Evolutionary conservation across 1,140 invertebrate genomes (phyloP).

Genomic region (Anthonomus grandis): DNA sequence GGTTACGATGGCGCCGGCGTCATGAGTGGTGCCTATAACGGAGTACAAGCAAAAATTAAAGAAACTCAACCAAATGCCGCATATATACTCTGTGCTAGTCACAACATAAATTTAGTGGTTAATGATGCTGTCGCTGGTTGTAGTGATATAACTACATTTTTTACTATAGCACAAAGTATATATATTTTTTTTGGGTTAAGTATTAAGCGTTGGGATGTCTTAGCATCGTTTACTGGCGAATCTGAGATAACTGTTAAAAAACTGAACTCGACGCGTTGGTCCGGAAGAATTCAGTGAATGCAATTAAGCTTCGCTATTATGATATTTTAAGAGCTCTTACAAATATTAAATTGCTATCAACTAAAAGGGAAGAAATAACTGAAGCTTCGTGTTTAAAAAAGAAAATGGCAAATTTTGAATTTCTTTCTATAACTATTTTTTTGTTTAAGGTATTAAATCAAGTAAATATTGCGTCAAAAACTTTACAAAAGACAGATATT

Average conservation of each 20-base stretch:
- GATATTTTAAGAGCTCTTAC: neutral
- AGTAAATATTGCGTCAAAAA: constrained; percentile 2
- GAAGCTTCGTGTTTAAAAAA: neutral
- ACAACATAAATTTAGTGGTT: constrained; percentile 11
- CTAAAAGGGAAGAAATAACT: neutral
- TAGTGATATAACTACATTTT: neutral
- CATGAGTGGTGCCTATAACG: neutral
- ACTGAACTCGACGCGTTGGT: no score
- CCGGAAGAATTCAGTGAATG: no score
- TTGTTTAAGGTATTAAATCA: no score
- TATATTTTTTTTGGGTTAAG: neutral
- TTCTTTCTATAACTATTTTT: neutral
- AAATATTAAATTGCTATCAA: constrained; percentile 1
- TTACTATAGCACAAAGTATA: neutral
- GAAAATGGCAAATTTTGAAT: constrained; percentile 1
- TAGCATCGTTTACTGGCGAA: no score
- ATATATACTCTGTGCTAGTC: constrained; percentile 1
- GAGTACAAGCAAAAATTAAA: no score
- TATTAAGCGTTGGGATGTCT: neutral
- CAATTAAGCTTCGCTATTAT: neutral
- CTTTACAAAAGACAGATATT: neutral
- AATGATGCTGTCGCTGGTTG: constrained; percentile 5
- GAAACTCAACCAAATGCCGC: neutral
- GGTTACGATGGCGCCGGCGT: neutral
- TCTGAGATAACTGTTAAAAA: no score